A percentile compares a stretch with the other conserved stretches of the same genome.
These are phyloP conservation scores for Chloroceryle amazona DNA, from an alignment of 2,797 vertebrate species.

Conservation along the genomic window DNA sequence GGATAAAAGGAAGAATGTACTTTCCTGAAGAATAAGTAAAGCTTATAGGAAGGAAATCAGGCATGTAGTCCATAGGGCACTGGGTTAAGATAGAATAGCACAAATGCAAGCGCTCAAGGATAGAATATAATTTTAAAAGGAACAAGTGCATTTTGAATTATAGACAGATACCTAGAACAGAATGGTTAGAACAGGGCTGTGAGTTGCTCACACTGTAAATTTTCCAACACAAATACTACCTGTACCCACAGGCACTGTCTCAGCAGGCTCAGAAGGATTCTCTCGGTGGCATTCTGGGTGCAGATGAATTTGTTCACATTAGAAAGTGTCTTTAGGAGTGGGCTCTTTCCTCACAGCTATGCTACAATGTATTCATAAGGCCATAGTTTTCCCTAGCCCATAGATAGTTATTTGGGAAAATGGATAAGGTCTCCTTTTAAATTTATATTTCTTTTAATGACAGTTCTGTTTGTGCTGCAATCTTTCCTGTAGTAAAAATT, in stretches of 20 bases:
- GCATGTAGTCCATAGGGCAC: background rate
- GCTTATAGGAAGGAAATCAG: background rate
- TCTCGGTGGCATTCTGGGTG: background rate
- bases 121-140: background rate
- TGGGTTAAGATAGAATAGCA: background rate
- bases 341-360: background rate
- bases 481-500: background rate
- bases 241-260: background rate
- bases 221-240: background rate
- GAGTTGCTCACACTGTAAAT: background rate
- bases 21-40: background rate
- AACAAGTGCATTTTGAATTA: background rate
- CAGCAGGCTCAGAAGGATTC: background rate
- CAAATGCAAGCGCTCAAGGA: background rate
- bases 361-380: background rate
- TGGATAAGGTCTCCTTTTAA: background rate
- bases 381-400: background rate
- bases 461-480: slow-evolving; percentile 22
- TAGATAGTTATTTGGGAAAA: slow-evolving; percentile 1
- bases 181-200: background rate
- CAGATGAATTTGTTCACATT: background rate
- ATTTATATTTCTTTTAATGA: slow-evolving; percentile 2
- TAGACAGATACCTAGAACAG: background rate
- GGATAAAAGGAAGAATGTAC: background rate
- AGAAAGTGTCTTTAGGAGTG: background rate